Evolutionary conservation across 1,140 invertebrate species (phyloP).

Genomic region (Drosophila aff.): DNA sequence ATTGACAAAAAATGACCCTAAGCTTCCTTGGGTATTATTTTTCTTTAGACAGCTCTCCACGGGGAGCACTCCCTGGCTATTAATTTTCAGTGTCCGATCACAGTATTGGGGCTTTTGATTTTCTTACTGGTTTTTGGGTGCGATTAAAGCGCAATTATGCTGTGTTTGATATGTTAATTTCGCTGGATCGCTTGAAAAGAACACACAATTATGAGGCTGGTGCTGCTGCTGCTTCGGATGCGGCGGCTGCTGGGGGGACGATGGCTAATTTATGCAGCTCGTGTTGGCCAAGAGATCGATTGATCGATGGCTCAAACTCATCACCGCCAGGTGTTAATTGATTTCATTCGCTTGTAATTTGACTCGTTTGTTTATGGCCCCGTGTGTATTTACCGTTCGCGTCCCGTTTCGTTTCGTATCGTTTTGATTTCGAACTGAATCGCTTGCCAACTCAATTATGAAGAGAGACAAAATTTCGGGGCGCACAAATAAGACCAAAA

Average conservation of each 20-base stretch:
- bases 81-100: constrained; percentile 34
- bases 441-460: constrained; percentile 66
- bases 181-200: constrained; percentile 58
- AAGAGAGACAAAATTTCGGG: constrained; percentile 44
- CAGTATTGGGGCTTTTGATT: constrained; percentile 26
- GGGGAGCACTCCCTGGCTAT: constrained; percentile 26
- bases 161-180: constrained; percentile 82
- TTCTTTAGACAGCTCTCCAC: constrained; percentile 22
- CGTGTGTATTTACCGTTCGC: constrained; percentile 54
- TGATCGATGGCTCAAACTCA: constrained; percentile 58
- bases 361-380: constrained; percentile 57
- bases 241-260: neutral
- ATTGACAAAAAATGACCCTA: constrained; percentile 25
- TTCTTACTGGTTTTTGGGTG: constrained; percentile 51
- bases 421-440: constrained; percentile 28
- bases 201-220: constrained; percentile 56
- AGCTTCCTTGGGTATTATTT: constrained; percentile 31
- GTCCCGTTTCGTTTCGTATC: constrained; percentile 28
- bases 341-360: constrained; percentile 72
- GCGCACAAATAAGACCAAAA: constrained; percentile 60
- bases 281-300: constrained; percentile 52
- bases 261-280: constrained; percentile 74
- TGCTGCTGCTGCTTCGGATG: neutral
- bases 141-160: constrained; percentile 81
- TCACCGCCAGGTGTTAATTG: constrained; percentile 77